Percentiles rank a stretch among this genome's conserved stretches.
phyloP scores from a whole-genome alignment of 1,140 invertebrate genomes.

The Neodiprion fabricii region DNA sequence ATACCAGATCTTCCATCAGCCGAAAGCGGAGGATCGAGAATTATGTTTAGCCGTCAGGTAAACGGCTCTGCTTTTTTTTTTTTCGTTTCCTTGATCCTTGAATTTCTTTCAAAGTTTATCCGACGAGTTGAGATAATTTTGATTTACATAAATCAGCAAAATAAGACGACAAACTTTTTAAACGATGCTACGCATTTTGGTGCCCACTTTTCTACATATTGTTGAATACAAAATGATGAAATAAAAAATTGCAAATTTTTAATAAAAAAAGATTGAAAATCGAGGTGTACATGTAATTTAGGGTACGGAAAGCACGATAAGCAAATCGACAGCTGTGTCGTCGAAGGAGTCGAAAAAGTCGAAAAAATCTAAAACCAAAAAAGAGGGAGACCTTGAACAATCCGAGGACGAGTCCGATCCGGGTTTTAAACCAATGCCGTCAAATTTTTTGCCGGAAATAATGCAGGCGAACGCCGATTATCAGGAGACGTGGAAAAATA shows the following conservation, averaged over 20 bases:
- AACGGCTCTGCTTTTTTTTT: background rate
- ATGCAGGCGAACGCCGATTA: constrained; percentile 59
- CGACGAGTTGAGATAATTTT: too few relatives aligned
- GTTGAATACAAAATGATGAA: too few relatives aligned
- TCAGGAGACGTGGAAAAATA: constrained; percentile 80
- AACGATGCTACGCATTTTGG: too few relatives aligned
- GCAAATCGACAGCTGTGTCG: constrained; percentile 76
- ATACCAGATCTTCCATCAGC: constrained; percentile 91
- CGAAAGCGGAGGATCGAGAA: constrained; percentile 84
- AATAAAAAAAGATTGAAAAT: constrained; percentile 18
- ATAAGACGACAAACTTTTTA: too few relatives aligned
- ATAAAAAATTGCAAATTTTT: constrained; percentile 14
- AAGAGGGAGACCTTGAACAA: constrained; percentile 64
- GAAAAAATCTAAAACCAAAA: constrained; percentile 62
- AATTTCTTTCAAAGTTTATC: too few relatives aligned
- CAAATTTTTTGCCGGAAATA: constrained; percentile 62
- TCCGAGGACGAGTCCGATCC: constrained; percentile 66
- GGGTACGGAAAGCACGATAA: constrained; percentile 76
- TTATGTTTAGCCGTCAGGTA: constrained; percentile 81
- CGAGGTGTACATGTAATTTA: constrained; percentile 31
- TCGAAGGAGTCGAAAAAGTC: constrained; percentile 80
- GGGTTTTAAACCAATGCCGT: constrained; percentile 61
- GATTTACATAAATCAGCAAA: too few relatives aligned
- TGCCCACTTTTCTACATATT: too few relatives aligned
- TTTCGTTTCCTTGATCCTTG: too few relatives aligned